Percentiles rank a stretch among this genome's conserved stretches.
These are phyloP conservation scores for Siniperca chuatsi DNA, from an alignment of 2,113 vertebrate genomes.

Conservation along the genomic window DNA sequence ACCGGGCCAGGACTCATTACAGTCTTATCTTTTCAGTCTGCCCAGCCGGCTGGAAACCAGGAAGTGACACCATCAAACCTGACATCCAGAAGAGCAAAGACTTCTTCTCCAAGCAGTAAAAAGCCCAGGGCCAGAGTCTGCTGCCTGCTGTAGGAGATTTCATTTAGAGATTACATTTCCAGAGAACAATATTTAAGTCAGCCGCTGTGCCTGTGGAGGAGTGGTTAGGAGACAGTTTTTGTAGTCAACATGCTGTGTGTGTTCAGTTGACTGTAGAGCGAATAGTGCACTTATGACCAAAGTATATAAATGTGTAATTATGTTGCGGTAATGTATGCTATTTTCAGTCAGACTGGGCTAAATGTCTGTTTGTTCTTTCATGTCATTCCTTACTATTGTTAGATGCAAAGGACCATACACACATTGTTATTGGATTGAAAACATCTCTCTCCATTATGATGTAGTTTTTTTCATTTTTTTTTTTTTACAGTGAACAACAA, in stretches of 20 bases:
- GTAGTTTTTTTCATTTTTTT: not conserved
- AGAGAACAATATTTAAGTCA: conserved; percentile 57
- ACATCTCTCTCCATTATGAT: not conserved
- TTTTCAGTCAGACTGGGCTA: conserved; percentile 11
- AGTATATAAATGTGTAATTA: conserved; percentile 33
- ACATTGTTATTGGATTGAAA: not conserved
- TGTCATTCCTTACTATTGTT: conserved; percentile 28
- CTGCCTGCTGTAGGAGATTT: conserved; percentile 69
- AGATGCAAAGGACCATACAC: conserved; percentile 16
- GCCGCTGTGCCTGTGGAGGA: conserved; percentile 50
- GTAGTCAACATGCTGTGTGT: conserved; percentile 21
- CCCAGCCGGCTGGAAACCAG: conserved; percentile 98
- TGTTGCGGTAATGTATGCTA: conserved; percentile 19
- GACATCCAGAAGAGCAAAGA: conserved; percentile 96
- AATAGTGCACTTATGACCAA: conserved; percentile 41
- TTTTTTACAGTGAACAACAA: conserved; percentile 23
- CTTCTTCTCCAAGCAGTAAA: conserved; percentile 95
- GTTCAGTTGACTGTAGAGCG: conserved; percentile 23
- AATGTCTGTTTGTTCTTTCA: conserved; percentile 15
- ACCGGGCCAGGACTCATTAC: conserved; percentile 50
- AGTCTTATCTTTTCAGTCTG: conserved; percentile 90
- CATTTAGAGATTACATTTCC: conserved; percentile 58
- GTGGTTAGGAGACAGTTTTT: conserved; percentile 22
- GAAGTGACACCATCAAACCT: conserved; percentile 98
- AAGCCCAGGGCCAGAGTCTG: conserved; percentile 65